Evolutionary conservation across 2,888 invertebrate species (phyloP).

Genomic region (Scaptomyza tumidula): DNA sequence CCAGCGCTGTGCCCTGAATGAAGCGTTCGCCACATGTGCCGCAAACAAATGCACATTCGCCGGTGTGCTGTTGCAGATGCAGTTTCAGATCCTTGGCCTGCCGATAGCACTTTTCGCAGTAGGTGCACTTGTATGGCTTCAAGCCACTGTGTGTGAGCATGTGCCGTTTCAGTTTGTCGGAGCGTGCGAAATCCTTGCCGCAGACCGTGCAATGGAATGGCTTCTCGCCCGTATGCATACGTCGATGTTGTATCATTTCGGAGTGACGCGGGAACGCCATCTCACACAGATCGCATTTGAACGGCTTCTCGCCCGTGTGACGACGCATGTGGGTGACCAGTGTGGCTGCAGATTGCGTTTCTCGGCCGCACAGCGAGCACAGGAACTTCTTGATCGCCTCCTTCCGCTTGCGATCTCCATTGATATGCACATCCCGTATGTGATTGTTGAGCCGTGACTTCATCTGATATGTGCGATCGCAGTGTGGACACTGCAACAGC

Average conservation of each 20-base stretch:
- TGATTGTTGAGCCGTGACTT: conserved; percentile 73
- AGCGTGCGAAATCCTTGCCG: conserved; percentile 86
- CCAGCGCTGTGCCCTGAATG: conserved; percentile 88
- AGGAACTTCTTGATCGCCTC: conserved; percentile 85
- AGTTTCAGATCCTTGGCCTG: conserved; percentile 89
- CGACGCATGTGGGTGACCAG: conserved; percentile 88
- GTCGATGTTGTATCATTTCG: conserved; percentile 87
- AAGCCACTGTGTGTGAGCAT: conserved; percentile 86
- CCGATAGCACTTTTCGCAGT: conserved; percentile 85
- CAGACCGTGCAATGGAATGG: conserved; percentile 88
- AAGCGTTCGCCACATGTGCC: conserved; percentile 80
- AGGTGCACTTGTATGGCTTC: conserved; percentile 87
- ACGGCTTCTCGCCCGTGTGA: conserved; percentile 87
- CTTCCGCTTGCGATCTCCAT: conserved; percentile 70
- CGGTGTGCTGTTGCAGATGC: conserved; percentile 89
- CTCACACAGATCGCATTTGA: conserved; percentile 86
- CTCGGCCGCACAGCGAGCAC: conserved; percentile 87
- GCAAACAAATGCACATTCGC: conserved; percentile 81
- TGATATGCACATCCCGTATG: conserved; percentile 68
- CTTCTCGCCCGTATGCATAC: conserved; percentile 88
- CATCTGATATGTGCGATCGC: conserved; percentile 85
- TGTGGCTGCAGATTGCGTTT: conserved; percentile 87
- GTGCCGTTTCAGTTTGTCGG: conserved; percentile 85
- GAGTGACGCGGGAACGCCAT: conserved; percentile 86
- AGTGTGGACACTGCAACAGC: conserved; percentile 85